phyloP scores from a whole-genome alignment of 2,113 vertebrate genomes.

The Thunnus maccoyii region DNA sequence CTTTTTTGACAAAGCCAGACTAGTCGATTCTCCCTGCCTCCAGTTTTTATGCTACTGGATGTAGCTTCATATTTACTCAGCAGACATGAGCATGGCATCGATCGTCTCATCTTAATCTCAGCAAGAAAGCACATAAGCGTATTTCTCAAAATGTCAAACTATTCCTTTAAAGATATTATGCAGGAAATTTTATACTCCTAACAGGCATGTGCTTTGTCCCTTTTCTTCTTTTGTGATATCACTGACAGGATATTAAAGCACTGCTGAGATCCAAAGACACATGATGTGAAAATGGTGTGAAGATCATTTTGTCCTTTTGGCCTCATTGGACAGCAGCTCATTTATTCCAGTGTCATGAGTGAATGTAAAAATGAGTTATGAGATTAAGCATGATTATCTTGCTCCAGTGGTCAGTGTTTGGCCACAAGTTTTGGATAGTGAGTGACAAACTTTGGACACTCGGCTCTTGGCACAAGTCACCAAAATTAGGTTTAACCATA shows the following conservation, averaged over 20 bases:
- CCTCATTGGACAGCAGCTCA: conserved; percentile 9
- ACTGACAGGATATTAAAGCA: conserved; percentile 36
- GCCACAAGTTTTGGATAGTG: background rate
- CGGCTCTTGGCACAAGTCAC: background rate
- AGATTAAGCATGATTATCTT: background rate
- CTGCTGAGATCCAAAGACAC: conserved; percentile 3
- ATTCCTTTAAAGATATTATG: background rate
- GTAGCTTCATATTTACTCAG: too few species aligned
- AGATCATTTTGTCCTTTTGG: background rate
- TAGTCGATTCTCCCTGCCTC: too few species aligned
- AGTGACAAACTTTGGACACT: too few species aligned
- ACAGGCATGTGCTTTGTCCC: background rate
- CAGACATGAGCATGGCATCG: background rate
- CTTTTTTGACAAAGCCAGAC: too few species aligned
- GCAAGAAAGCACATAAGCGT: background rate
- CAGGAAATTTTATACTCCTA: background rate
- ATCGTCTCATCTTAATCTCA: background rate
- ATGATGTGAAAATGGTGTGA: conserved; percentile 1
- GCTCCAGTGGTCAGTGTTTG: background rate
- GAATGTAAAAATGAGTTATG: background rate
- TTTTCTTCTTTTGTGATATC: background rate
- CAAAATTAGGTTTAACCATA: conserved; percentile 5
- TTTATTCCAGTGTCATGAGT: conserved; percentile 11
- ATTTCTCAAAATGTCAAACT: background rate
- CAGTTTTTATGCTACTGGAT: too few species aligned